Percentiles rank a stretch among this genome's conserved stretches.
Conservation (phyloP, 2,888 invertebrate species). For the Agriopis leucophaearia region DNA sequence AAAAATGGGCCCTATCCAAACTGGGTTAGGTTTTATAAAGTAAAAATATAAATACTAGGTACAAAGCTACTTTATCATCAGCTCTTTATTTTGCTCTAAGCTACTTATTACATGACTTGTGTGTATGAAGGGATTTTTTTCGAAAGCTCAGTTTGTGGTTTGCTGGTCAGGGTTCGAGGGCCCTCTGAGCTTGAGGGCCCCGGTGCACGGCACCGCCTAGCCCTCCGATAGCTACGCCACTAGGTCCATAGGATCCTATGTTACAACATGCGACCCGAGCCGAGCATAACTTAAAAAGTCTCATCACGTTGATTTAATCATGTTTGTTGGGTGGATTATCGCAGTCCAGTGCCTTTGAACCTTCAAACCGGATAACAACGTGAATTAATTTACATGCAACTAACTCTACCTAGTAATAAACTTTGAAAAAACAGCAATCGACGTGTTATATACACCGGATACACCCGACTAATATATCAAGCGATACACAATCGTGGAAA, state of each 20-base stretch:
- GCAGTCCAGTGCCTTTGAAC: constrained; percentile 30
- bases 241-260: neutral
- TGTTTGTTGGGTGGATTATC: constrained; percentile 26
- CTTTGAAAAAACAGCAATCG: constrained; percentile 36
- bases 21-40: too few species aligned
- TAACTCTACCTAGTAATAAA: constrained; percentile 18
- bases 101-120: too few species aligned
- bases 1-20: too few species aligned
- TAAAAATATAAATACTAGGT: too few species aligned
- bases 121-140: too few species aligned
- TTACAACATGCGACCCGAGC: constrained; percentile 2
- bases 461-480: constrained; percentile 45
- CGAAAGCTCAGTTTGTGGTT: too few species aligned
- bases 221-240: too few species aligned
- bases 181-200: too few species aligned
- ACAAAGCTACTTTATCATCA: too few species aligned
- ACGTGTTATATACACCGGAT: constrained; percentile 15
- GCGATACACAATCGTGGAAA: constrained; percentile 43
- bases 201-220: too few species aligned
- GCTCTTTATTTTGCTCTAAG: too few species aligned
- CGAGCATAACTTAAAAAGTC: constrained; percentile 4
- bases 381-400: constrained; percentile 40
- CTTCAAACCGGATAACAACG: constrained; percentile 30
- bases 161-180: too few species aligned
- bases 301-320: constrained; percentile 14